Conservation (phyloP, 2,888 invertebrate genomes). For the Sphinx pinastri region DNA sequence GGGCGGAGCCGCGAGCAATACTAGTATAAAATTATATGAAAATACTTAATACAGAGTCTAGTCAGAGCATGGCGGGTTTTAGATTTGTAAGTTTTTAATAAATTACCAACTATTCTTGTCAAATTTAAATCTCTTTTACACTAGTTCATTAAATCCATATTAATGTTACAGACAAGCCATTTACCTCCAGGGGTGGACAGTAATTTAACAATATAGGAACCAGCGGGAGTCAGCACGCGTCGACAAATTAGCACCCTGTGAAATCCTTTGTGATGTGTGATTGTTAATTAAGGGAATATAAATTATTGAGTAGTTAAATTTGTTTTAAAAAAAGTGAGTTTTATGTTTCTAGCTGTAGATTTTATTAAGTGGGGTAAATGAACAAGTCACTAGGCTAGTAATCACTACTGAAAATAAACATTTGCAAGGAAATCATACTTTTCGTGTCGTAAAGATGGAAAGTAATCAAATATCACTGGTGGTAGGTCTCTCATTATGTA, state of each 20-base stretch:
- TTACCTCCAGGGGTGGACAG: conserved; percentile 28
- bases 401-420: too few relatives aligned
- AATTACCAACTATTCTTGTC: neutral
- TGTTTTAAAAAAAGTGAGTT: neutral
- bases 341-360: neutral
- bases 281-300: conserved; percentile 9
- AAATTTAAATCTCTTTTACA: neutral
- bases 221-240: conserved; percentile 40
- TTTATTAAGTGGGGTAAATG: too few relatives aligned
- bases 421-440: too few relatives aligned
- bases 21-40: too few relatives aligned
- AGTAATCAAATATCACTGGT: too few relatives aligned
- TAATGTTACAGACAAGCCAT: conserved; percentile 30
- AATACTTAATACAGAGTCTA: too few relatives aligned
- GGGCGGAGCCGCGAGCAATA: too few relatives aligned
- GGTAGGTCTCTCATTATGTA: too few relatives aligned
- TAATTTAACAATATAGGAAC: conserved; percentile 36
- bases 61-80: too few relatives aligned
- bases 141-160: conserved; percentile 26
- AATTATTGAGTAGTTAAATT: conserved; percentile 2
- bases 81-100: too few relatives aligned
- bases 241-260: conserved; percentile 29
- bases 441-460: too few relatives aligned
- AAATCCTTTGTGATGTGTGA: conserved; percentile 15
- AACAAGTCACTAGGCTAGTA: too few relatives aligned